These are phyloP conservation scores for Cygnus olor DNA, from an alignment of 2,797 vertebrate genomes.

Conservation along the genomic window DNA sequence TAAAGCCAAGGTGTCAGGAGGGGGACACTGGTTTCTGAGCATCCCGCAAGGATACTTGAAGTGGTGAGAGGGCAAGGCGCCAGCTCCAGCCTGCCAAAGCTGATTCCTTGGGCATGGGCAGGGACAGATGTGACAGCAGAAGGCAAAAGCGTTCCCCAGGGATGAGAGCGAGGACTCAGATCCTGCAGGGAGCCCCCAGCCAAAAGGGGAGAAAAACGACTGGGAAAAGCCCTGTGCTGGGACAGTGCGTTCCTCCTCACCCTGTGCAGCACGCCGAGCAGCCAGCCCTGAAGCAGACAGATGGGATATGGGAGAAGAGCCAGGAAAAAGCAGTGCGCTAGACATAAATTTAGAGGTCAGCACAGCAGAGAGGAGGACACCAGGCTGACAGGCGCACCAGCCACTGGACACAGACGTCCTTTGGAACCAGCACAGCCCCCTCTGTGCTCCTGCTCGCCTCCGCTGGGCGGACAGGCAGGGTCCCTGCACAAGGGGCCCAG, in stretches of 20 bases:
- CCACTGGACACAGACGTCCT: neutral
- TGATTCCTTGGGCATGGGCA: neutral
- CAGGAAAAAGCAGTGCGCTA: conserved; percentile 23
- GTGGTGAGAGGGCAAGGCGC: neutral
- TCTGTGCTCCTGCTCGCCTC: accelerated
- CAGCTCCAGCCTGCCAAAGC: neutral
- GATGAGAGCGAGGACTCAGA: neutral
- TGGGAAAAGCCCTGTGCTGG: neutral
- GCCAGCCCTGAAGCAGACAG: neutral
- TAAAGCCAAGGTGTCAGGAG: neutral
- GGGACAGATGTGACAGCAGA: neutral
- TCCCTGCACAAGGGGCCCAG: neutral
- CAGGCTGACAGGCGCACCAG: accelerated
- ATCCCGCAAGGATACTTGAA: neutral
- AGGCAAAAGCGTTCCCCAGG: neutral
- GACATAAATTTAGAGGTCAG: neutral
- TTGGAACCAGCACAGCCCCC: neutral
- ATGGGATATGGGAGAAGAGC: neutral
- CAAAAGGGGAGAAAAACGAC: neutral
- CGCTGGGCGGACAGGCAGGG: neutral
- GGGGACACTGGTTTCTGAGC: neutral
- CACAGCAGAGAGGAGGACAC: neutral
- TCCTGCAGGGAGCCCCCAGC: neutral
- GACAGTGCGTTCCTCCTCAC: neutral
- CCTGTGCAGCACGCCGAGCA: neutral